Base-by-base conservation (phyloP, 2,888 invertebrate genomes). In the Phengaris arion region DNA sequence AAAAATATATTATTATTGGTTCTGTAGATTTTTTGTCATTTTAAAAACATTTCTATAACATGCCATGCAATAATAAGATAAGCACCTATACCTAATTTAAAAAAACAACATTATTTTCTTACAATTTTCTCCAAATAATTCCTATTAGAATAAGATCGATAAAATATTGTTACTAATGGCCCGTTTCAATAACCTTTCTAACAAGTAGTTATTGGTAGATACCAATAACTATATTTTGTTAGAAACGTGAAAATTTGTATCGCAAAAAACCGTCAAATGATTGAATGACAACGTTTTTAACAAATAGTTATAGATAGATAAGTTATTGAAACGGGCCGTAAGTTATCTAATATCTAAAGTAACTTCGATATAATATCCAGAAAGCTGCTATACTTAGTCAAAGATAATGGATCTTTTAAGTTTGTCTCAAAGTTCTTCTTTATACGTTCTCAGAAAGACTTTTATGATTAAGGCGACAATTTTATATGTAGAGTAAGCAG, bases 391-490 rank as follows among this genome's bases (percentile, higher is more conserved):
- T 59, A 1, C 22, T 22, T 22, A 59, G 59, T 59, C 59, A 59
- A 59, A 59, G 22, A 59, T 59, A 22, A 59, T 59, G 59, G 59
- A 59, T 59, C 59, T 59, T 64, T 45, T 45, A 45, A 64, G 64
- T 64, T 64, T 12, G 45, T 64, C 35, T 35, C 35, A 64, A 64
- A 64, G 64, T 64, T 64, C 64, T 64, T 64, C 64, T 64, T 57
- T 13, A 45, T 64, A 64, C 64, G 35, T 12, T 64, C 64, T 13
- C 13, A 12, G 64, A 6, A 64, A 64, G 35, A 12, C 64, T 64
- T 35, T 64, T 64, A 64, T 45, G 64, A 64, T 64, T 12, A 35
- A 64, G 64, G 45, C 35, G 64, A 64, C 64, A 64, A 64, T 45
- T 64, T 64, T 64, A 64, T 22, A 64, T 12, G 64, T 35, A 64